Percentiles rank a stretch among this genome's conserved stretches.
Conservation (phyloP, 2,888 invertebrate species). For the Rhopalosiphum nymphaeae region DNA sequence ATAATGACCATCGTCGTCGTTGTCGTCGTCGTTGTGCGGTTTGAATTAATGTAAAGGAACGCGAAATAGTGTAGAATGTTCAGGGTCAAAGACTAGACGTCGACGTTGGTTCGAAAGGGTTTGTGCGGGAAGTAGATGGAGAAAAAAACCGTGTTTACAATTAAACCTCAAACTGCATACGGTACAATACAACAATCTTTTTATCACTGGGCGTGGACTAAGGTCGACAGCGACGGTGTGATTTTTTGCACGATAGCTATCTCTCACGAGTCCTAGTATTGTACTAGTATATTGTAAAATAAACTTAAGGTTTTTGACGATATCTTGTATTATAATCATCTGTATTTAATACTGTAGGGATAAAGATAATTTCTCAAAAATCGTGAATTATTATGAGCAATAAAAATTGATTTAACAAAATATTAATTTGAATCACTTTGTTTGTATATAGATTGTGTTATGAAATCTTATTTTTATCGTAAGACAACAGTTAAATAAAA, state of each 20-base stretch:
- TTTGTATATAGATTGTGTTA: not conserved
- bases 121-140: not conserved
- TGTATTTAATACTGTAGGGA: not conserved
- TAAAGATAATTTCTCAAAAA: not conserved
- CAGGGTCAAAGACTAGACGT: not conserved
- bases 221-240: not conserved
- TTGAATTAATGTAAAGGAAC: conserved; percentile 48
- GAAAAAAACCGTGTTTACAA: not conserved
- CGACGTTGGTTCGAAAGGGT: not conserved
- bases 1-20: conserved; percentile 47
- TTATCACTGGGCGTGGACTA: not conserved
- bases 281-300: not conserved
- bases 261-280: not conserved
- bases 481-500: not conserved
- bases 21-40: conserved; percentile 23
- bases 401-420: not conserved
- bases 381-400: not conserved
- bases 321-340: not conserved
- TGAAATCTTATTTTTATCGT: not conserved
- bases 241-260: not conserved
- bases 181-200: not conserved
- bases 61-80: conserved; percentile 29
- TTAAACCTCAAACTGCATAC: not conserved
- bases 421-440: not conserved
- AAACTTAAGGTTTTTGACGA: not conserved